A percentile compares a stretch with the other conserved stretches of the same genome.
These are phyloP conservation scores for Speoplatyrhinus poulsoni DNA, from an alignment of 2,113 vertebrate genomes.

Conservation along the genomic window DNA sequence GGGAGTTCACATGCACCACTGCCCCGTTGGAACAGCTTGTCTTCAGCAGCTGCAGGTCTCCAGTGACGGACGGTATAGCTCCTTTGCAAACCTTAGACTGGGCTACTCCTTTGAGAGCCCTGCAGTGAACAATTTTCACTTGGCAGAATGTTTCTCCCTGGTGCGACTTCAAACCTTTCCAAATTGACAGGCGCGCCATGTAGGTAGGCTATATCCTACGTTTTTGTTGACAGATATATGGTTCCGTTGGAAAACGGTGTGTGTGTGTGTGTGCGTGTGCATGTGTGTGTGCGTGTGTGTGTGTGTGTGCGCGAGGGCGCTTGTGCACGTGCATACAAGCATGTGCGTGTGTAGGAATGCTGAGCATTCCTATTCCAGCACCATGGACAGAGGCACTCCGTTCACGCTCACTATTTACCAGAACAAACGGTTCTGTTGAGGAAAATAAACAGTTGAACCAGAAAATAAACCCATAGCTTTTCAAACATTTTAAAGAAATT, in stretches of 20 bases:
- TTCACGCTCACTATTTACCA: not conserved
- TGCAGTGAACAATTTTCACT: not conserved
- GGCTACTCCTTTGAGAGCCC: not conserved
- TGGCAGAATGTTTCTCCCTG: not conserved
- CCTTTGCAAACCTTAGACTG: not conserved
- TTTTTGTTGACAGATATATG: too few relatives aligned
- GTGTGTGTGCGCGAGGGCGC: not conserved
- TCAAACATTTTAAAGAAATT: not conserved
- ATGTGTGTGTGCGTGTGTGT: conserved; percentile 4
- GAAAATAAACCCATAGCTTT: not conserved
- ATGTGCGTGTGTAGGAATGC: conserved; percentile 7
- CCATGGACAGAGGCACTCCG: conserved; percentile 29
- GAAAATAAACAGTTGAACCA: not conserved
- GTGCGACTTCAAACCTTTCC: not conserved
- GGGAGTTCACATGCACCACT: not conserved
- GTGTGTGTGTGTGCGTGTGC: not conserved
- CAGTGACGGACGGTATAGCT: not conserved
- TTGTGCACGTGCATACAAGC: conserved; percentile 10
- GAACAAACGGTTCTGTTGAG: not conserved
- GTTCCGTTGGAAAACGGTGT: too few relatives aligned
- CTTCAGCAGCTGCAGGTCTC: not conserved
- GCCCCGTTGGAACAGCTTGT: not conserved
- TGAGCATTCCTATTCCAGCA: conserved; percentile 29
- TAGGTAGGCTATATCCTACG: too few relatives aligned
- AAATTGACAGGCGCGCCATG: not conserved